Evolutionary conservation across 2,113 vertebrate species (phyloP), one percentile per base, ranked within the genome.

Genomic region (Silurus asotus): DNA sequence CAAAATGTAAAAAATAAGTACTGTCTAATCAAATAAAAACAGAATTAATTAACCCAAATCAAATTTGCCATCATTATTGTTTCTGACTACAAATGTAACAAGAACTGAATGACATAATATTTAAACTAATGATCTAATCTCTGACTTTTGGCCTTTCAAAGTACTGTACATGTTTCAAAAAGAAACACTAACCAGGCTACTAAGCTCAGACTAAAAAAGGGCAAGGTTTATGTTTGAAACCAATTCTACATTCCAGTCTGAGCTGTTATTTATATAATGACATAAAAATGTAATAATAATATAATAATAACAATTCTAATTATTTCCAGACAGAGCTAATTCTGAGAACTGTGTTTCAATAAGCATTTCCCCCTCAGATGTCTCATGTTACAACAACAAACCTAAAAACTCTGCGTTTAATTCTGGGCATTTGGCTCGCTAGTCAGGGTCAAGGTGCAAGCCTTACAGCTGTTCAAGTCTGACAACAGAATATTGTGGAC

Each of bases 331-430:
- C 79, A 86, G 23, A 65, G 55, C 56, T 28, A n/a, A 83, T 61
- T 11, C 67, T 83, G 20, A 86, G 56, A 82, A 74, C 56, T 67
- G 81, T 28, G 11, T 70, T 81, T 56, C 49, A 82, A 23, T 61
- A 81, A 81, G 72, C 20, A 62, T 49, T 86, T 64, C 59, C 53
- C 37, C 51, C 2, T 86, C 75, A 53, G 53, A 79, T 65, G 72
- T 83, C 64, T 78, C 79, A 53, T 17, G 23, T 86, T 88, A 82
- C 80, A 48, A 17, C 51, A 49, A 59, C 70, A 88, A 80, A 67
- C 17, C 37, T 19, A 23, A 75, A 67, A 23, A 61, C 55, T 62
- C 78, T 55, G 74, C 25, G 72, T 74, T 81, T 53, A 74, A 74
- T 72, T 61, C 55, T 72, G 51, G 14, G 45, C 17, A 48, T 28